Base-by-base conservation (phyloP, 1,140 invertebrate genomes). In the Proales similis region DNA sequence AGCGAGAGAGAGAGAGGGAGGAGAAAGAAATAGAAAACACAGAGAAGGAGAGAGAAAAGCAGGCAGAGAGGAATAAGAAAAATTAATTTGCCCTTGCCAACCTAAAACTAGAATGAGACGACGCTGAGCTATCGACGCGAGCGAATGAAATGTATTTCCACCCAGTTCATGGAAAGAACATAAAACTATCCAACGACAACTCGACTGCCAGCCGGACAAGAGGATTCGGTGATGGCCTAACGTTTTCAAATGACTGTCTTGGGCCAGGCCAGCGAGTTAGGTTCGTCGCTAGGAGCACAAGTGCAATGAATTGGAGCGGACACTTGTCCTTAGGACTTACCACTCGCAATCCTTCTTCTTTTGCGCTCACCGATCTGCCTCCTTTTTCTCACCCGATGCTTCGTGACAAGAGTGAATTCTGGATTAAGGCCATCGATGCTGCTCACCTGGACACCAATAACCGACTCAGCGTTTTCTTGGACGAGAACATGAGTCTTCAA, bases 281-380 rank as follows among this genome's bases (percentile, higher is more conserved):
- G 36, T 57, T 73, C 17, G 70, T 70, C 32, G 17, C 77, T 1
- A 68, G 74, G 43, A 42, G 76, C 22, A 66, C 65, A 1, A 67
- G 64, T 20, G 66, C 66, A 4, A 48, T 63, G 14, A 65, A 69
- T 51, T 77, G 75, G 75, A 75, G 70, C 47, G 75, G 75, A 5
- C 72, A 67, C 5, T 45, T 77, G n/a, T 65, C 75, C 4, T 53
- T 78, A 12, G 76, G 76, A 7, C 65, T 77, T 5, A 76, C 75
- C 2, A 47, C 69, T 0, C 39, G 68, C 12, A 69, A 77, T 65
- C 76, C 75, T 2, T 49, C 42, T 4, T 67, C 65, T 17, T 46
- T 74, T 9, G 46, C 45, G 3, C 45, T 47, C 5, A 53, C 57
- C 20, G 65, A 69, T 26, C 61, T 76, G 4, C 74, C 74, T 9